A percentile compares a stretch with the other conserved stretches of the same genome.
Conservation (phyloP, 2,888 invertebrate species). For the Folsomia manolachei region DNA sequence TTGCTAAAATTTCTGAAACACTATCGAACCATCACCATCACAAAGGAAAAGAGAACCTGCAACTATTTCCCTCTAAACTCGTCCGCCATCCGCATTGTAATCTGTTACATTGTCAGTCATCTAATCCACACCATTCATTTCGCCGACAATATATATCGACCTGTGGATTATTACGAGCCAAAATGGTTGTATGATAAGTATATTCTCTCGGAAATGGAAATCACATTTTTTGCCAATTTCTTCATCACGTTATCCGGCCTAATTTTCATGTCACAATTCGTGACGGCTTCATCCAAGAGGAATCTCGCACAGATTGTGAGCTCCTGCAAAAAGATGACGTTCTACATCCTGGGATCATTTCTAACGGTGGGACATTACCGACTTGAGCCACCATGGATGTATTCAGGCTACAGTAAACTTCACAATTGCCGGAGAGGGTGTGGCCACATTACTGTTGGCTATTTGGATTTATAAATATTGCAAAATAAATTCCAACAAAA, state of each 20-base stretch:
- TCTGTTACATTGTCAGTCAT: constrained; percentile 27
- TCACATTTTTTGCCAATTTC: constrained; percentile 40
- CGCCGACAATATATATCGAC: constrained; percentile 41
- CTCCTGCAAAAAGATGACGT: constrained; percentile 27
- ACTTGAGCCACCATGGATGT: constrained; percentile 34
- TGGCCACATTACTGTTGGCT: constrained; percentile 24
- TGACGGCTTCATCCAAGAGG: constrained; percentile 19
- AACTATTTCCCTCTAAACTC: constrained; percentile 21
- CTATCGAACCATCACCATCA: constrained; percentile 8
- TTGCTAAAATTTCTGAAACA: constrained; percentile 25
- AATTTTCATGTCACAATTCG: constrained; percentile 23
- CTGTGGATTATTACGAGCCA: constrained; percentile 39
- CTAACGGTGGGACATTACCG: constrained; percentile 40
- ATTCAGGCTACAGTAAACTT: constrained; percentile 30
- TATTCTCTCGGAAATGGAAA: constrained; percentile 38
- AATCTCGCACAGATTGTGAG: constrained; percentile 1
- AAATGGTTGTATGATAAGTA: constrained; percentile 36
- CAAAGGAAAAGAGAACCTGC: constrained; percentile 26
- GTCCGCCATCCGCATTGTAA: constrained; percentile 21
- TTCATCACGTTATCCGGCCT: constrained; percentile 31
- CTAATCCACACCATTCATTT: constrained; percentile 32
- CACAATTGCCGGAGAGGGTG: constrained; percentile 39
- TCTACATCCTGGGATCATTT: constrained; percentile 34
- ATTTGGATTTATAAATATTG: neutral
- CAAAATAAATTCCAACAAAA: neutral